Evolutionary conservation across 2,797 vertebrate genomes (phyloP).

Genomic region (Loriculus beryllinus): DNA sequence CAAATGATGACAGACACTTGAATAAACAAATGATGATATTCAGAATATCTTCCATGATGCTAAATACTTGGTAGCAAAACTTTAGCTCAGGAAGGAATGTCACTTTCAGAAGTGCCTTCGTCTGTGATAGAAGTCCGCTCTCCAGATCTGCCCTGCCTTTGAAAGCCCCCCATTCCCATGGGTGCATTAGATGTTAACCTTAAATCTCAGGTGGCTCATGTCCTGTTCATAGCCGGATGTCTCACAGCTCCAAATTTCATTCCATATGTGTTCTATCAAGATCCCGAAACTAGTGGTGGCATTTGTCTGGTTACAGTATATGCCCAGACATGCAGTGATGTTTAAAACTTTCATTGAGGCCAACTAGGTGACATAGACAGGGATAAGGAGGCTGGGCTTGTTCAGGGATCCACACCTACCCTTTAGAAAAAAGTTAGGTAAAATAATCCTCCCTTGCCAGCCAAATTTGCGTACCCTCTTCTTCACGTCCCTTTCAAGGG

Average conservation of each 20-base stretch:
- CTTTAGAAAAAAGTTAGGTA: neutral
- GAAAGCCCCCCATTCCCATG: rapidly evolving
- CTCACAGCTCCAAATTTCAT: neutral
- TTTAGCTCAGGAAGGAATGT: neutral
- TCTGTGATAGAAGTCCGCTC: neutral
- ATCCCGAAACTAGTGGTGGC: neutral
- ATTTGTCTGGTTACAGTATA: neutral
- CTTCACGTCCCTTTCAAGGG: neutral
- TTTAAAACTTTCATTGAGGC: neutral
- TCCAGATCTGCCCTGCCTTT: neutral
- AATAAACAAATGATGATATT: neutral
- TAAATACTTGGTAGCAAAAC: neutral
- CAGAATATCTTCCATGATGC: neutral
- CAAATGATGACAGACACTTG: neutral
- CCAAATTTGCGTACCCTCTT: neutral
- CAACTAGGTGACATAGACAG: rapidly evolving
- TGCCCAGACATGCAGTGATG: neutral
- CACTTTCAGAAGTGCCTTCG: neutral
- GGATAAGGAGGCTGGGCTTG: neutral
- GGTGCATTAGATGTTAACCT: neutral
- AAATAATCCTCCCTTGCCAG: neutral
- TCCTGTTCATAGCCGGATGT: neutral
- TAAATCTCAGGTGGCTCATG: neutral
- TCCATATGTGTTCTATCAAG: neutral
- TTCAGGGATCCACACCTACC: neutral